phyloP scores from a whole-genome alignment of 1,140 invertebrate genomes.

The Agrilus planipennis region DNA sequence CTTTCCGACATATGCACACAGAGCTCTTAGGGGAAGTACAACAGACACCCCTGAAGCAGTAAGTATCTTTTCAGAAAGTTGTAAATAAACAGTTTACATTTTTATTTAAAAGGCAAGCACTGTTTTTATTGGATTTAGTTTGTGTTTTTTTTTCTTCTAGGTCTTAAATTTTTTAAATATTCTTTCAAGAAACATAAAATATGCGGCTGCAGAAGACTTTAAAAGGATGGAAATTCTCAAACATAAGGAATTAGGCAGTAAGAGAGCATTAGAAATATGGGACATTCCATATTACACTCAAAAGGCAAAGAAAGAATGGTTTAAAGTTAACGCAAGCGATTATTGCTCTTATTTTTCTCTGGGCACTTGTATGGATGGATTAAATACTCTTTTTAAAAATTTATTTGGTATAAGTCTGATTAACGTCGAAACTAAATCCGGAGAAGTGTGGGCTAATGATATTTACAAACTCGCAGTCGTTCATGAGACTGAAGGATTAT shows the following conservation, averaged over 20 bases:
- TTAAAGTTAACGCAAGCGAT: constrained; percentile 55
- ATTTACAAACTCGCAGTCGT: constrained; percentile 81
- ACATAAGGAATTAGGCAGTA: constrained; percentile 37
- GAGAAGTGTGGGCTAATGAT: constrained; percentile 77
- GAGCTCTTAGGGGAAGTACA: constrained; percentile 77
- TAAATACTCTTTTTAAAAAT: constrained; percentile 71
- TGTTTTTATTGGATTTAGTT: too few relatives aligned
- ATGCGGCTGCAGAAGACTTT: constrained; percentile 57
- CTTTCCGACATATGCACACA: constrained; percentile 77
- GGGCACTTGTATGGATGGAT: constrained; percentile 90
- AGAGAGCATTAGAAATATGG: constrained; percentile 56
- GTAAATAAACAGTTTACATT: too few relatives aligned
- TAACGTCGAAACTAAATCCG: constrained; percentile 50
- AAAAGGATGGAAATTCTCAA: constrained; percentile 65
- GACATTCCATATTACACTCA: constrained; percentile 72
- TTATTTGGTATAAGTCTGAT: constrained; percentile 72
- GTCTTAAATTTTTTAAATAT: constrained; percentile 70
- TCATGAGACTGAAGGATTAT: constrained; percentile 60
- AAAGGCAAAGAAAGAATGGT: constrained; percentile 55
- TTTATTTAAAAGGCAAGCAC: too few relatives aligned
- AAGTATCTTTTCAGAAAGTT: too few relatives aligned
- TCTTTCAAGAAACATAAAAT: constrained; percentile 55
- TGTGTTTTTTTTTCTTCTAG: too few relatives aligned
- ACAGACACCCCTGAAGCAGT: constrained; percentile 62
- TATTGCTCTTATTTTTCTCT: constrained; percentile 86